Evolutionary conservation across 2,888 invertebrate species (phyloP).

Genomic region (Eilema depressum): DNA sequence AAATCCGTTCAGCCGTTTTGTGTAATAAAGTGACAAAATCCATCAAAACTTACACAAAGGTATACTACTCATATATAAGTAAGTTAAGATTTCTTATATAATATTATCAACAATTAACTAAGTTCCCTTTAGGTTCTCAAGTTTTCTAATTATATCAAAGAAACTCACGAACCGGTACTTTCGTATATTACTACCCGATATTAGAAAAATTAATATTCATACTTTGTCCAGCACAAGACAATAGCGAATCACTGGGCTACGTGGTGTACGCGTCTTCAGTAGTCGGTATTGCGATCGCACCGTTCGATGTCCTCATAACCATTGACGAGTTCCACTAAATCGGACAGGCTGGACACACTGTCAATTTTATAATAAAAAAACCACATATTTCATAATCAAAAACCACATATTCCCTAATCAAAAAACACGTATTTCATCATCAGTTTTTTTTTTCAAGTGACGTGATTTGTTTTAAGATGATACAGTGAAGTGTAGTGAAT

Average conservation of each 20-base stretch:
- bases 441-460: slow-evolving; percentile 42
- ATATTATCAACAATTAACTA: background rate
- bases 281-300: slow-evolving; percentile 78
- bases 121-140: background rate
- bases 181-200: slow-evolving; percentile 40
- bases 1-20: background rate
- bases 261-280: slow-evolving; percentile 68
- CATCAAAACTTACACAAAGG: background rate
- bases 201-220: slow-evolving; percentile 78
- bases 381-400: background rate
- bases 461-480: slow-evolving; percentile 49
- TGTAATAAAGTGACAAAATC: background rate
- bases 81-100: background rate
- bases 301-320: slow-evolving; percentile 82
- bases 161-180: slow-evolving; percentile 34
- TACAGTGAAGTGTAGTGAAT: slow-evolving; percentile 42
- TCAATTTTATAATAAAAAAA: slow-evolving; percentile 19
- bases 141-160: slow-evolving; percentile 32
- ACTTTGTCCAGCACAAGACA: slow-evolving; percentile 75
- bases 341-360: slow-evolving; percentile 62
- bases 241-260: slow-evolving; percentile 69
- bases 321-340: slow-evolving; percentile 76
- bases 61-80: background rate
- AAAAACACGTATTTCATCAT: slow-evolving; percentile 23
- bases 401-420: background rate